A percentile compares a stretch with the other conserved stretches of the same genome.
phyloP scores from a whole-genome alignment of 2,113 vertebrate genomes.

The Dolichotis patagonum region DNA sequence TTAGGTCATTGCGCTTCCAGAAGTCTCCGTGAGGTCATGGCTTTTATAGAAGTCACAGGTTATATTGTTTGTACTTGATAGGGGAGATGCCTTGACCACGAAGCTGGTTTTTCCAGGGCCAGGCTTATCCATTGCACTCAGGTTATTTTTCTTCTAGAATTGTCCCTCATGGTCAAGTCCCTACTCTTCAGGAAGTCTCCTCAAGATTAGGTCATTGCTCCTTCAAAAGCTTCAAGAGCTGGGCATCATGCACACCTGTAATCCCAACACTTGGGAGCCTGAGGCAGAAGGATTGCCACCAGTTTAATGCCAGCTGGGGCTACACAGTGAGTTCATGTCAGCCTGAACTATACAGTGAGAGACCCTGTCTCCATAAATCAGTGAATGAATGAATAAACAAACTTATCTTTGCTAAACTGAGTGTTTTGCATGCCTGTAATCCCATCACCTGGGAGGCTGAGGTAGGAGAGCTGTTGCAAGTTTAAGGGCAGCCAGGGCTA shows the following conservation, averaged over 20 bases:
- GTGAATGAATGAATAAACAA: not conserved
- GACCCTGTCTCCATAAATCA: not conserved
- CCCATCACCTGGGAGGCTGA: not conserved
- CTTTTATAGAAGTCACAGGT: not conserved
- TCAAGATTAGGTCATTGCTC: not conserved
- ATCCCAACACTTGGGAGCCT: not conserved
- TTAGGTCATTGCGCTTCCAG: not conserved
- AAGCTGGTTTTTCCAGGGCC: not conserved
- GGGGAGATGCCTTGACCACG: not conserved
- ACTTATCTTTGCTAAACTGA: not conserved
- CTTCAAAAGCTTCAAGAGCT: not conserved
- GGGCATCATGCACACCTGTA: not conserved
- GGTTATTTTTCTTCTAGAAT: not conserved
- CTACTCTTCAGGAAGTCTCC: not conserved
- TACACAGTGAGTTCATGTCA: not conserved
- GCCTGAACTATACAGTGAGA: not conserved
- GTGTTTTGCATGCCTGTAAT: not conserved
- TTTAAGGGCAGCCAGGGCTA: not conserved
- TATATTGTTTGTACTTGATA: not conserved
- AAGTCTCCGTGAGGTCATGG: not conserved
- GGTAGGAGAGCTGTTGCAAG: not conserved
- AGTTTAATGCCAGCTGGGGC: not conserved
- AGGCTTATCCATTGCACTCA: not conserved
- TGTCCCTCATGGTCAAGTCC: not conserved
- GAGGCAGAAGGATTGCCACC: not conserved